A percentile compares a stretch with the other conserved stretches of the same genome.
phyloP scores from a whole-genome alignment of 2,113 vertebrate genomes.

The Psettodes erumei region DNA sequence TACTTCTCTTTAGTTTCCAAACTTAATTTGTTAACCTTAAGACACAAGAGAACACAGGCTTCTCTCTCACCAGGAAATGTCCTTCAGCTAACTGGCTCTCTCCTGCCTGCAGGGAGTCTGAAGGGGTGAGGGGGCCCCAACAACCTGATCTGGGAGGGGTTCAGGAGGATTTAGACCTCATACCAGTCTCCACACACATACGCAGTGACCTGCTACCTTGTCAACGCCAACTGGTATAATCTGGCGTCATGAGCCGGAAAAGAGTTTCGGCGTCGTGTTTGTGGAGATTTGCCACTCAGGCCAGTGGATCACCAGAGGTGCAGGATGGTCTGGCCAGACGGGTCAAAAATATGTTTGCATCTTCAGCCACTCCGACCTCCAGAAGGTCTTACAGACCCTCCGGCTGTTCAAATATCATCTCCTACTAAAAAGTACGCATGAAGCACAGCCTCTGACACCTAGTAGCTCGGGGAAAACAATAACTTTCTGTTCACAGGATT shows the following conservation, averaged over 20 bases:
- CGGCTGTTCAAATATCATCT: background rate
- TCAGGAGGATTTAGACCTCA: constrained; percentile 61
- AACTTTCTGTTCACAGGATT: constrained; percentile 46
- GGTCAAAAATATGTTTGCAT: background rate
- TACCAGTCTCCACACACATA: constrained; percentile 35
- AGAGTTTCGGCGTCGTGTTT: background rate
- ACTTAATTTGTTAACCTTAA: constrained; percentile 38
- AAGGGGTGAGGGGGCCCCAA: constrained; percentile 61
- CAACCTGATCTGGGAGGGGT: constrained; percentile 61
- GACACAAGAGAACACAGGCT: constrained; percentile 39
- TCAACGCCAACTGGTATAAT: constrained; percentile 51
- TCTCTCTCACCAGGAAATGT: constrained; percentile 53
- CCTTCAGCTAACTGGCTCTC: constrained; percentile 51
- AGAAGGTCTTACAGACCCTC: constrained; percentile 8
- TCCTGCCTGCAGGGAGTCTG: constrained; percentile 65
- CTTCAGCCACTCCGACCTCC: background rate
- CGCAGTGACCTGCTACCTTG: constrained; percentile 25
- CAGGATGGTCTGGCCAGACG: background rate
- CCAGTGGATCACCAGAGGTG: constrained; percentile 9
- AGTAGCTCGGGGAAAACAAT: constrained; percentile 34
- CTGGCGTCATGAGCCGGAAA: constrained; percentile 37
- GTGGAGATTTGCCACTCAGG: constrained; percentile 15
- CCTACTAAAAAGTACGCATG: background rate
- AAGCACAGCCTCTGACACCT: background rate
- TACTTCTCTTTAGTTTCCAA: constrained; percentile 15